Evolutionary conservation across 2,797 vertebrate species (phyloP), one percentile per base, ranked within the genome.

Genomic region (Anguilla megastoma): DNA sequence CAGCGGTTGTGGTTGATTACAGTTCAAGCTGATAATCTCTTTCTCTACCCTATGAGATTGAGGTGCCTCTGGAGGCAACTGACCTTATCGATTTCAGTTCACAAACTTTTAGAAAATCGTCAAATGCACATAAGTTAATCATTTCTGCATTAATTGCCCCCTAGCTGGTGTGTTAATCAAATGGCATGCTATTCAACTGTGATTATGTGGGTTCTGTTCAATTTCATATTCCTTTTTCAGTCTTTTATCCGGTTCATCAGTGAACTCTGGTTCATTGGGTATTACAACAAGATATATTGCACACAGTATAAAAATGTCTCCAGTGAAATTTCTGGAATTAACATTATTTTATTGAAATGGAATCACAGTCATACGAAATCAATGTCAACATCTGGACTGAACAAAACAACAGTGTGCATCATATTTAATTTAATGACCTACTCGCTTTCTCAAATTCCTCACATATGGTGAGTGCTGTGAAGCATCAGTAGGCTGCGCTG

Each of bases 71-170:
- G 6, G 5, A 83, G 92, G 92, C 87, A 91, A 89, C 88, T 86
- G 89, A 85, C 89, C 85, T 82, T 89, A 94, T 94, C 91, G 92
- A 94, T 93, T 87, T 63, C 30, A 0, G 76, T n/a, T 85, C 89
- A 88, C 86, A 80, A 88, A 2, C 45, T 52, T 87, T 8, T 87
- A 74, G 33, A 85, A 52, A 82, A 88, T 86, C 90, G 92, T 92
- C 92, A 90, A 90, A 92, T 93, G 90, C 92, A 90, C 87, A 88
- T 88, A 91, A 93, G 89, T 90, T 91, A 91, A 93, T 95, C 93
- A 94, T 94, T 93, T 93, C 90, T 90, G 66, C 41, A 87, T 88
- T 94, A 94, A 95, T 93, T 92, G 91, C 89, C 86, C 90, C 89
- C 93, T 94, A 89, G 90, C 90, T 91, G 91, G 89, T 93, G 93